phyloP scores from a whole-genome alignment of 2,797 vertebrate genomes.

The Tauraco hartlaubi region DNA sequence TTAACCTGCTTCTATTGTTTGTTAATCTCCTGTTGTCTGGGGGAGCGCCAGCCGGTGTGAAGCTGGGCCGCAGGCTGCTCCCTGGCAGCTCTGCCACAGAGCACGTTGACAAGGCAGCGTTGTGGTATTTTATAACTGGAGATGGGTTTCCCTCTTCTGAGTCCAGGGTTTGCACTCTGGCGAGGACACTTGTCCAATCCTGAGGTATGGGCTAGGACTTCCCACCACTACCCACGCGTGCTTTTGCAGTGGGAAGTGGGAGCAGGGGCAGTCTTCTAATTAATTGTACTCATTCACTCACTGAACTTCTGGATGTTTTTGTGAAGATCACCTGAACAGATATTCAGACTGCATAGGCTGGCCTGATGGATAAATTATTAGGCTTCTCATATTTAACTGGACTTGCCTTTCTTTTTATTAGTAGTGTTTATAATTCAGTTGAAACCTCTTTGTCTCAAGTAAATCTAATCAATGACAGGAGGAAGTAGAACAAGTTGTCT shows the following conservation, averaged over 20 bases:
- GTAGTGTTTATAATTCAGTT: background rate
- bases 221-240: fast-evolving
- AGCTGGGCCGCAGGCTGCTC: background rate
- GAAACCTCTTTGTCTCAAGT: background rate
- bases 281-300: background rate
- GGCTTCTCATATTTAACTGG: background rate
- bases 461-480: background rate
- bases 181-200: fast-evolving
- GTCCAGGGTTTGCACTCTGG: background rate
- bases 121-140: background rate
- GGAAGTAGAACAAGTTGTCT: background rate
- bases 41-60: background rate
- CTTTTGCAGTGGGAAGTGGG: background rate
- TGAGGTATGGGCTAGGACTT: background rate
- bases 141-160: background rate
- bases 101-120: fast-evolving
- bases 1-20: background rate
- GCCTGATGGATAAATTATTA: background rate
- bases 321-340: background rate
- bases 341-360: background rate
- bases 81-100: background rate
- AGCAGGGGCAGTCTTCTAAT: background rate
- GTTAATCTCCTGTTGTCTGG: background rate
- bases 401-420: background rate
- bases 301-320: fast-evolving